Conservation (phyloP, 2,797 vertebrate species). For the Tenualosa thibaudeaui region DNA sequence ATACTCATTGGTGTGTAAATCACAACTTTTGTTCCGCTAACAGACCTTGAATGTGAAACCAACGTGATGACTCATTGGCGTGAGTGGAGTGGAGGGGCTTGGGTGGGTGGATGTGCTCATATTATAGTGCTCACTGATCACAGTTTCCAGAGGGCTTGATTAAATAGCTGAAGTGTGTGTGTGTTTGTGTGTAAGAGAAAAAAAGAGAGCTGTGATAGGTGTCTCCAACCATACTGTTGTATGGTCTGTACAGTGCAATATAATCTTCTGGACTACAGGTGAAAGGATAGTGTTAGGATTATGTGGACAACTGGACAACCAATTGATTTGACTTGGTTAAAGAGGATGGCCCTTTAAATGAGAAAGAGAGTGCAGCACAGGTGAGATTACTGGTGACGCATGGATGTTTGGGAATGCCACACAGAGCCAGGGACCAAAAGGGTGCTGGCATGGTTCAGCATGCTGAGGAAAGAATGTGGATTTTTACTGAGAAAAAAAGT, state of each 20-base stretch:
- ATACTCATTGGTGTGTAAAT: constrained; percentile 5
- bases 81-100: background rate
- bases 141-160: background rate
- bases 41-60: background rate
- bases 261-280: background rate
- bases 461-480: background rate
- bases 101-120: background rate
- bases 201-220: background rate
- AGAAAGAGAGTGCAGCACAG: background rate
- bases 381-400: background rate
- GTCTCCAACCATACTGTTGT: background rate
- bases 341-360: background rate
- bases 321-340: background rate
- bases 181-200: background rate
- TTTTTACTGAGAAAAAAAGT: background rate
- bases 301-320: background rate
- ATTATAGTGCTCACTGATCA: background rate
- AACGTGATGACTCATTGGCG: background rate
- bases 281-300: background rate
- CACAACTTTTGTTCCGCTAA: background rate
- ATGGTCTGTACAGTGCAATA: background rate
- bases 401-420: background rate
- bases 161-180: background rate
- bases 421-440: background rate
- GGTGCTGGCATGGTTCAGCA: background rate